These are phyloP conservation scores for Coluber constrictor DNA, from an alignment of 2,797 vertebrate genomes.

Conservation along the genomic window DNA sequence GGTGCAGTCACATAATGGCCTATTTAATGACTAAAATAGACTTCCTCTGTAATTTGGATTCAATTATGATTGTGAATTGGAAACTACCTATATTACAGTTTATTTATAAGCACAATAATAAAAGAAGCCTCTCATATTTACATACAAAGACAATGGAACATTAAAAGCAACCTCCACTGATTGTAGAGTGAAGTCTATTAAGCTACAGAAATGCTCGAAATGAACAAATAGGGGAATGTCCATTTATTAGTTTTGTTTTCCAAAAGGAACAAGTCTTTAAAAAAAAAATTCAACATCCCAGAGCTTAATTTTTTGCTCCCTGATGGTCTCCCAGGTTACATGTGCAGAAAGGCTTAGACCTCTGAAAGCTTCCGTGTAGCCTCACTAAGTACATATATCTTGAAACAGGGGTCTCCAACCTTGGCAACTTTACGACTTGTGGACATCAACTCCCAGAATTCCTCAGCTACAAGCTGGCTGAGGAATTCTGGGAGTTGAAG, in stretches of 20 bases:
- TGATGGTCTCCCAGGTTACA: background rate
- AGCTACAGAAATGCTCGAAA: background rate
- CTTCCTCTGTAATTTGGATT: background rate
- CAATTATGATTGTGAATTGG: background rate
- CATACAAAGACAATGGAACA: background rate
- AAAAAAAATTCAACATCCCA: background rate
- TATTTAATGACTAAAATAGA: background rate
- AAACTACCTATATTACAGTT: background rate
- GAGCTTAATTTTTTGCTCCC: background rate
- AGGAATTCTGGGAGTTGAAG: too few species aligned
- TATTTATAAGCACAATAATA: background rate
- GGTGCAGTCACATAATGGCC: background rate
- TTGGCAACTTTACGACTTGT: too few species aligned
- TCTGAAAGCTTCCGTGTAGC: background rate
- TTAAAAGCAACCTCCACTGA: background rate
- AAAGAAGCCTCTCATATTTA: background rate
- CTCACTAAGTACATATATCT: background rate
- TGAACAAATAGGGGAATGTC: background rate
- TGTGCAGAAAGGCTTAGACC: background rate
- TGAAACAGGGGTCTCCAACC: too few species aligned
- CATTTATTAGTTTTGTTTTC: background rate
- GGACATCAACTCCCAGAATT: too few species aligned
- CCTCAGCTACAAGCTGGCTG: too few species aligned
- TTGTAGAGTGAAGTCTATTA: background rate
- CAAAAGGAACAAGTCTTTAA: background rate